Conservation (phyloP, 2,113 vertebrate species). For the Centrocercus urophasianus region DNA sequence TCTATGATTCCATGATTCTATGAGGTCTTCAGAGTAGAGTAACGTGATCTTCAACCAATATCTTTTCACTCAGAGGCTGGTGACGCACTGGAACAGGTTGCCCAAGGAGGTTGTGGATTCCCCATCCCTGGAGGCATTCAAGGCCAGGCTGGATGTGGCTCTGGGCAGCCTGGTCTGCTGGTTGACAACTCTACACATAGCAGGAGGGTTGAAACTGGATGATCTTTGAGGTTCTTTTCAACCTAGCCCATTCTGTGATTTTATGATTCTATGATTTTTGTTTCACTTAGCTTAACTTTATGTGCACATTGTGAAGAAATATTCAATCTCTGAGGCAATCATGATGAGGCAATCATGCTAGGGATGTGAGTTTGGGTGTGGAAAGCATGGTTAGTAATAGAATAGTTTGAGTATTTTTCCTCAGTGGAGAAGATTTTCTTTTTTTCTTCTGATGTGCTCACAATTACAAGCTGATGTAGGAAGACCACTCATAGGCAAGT, state of each 20-base stretch:
- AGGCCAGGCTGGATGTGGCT: background rate
- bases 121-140: too few species aligned
- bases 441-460: accelerated
- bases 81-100: too few species aligned
- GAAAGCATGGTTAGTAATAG: background rate
- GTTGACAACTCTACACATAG: background rate
- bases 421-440: background rate
- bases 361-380: background rate
- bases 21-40: background rate
- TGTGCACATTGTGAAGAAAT: too few species aligned
- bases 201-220: background rate
- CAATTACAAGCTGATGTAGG: background rate
- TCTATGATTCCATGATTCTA: too few species aligned
- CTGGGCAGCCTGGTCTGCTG: background rate
- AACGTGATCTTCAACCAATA: too few species aligned
- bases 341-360: too few species aligned
- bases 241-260: background rate
- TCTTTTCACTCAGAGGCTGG: too few species aligned
- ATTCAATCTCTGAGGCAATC: too few species aligned
- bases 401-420: background rate
- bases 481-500: background rate
- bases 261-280: background rate
- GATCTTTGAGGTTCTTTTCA: background rate
- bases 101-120: too few species aligned
- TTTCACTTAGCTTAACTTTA: background rate